Conservation (phyloP, 1,140 invertebrate genomes). For the Drosophila grimshawi region DNA sequence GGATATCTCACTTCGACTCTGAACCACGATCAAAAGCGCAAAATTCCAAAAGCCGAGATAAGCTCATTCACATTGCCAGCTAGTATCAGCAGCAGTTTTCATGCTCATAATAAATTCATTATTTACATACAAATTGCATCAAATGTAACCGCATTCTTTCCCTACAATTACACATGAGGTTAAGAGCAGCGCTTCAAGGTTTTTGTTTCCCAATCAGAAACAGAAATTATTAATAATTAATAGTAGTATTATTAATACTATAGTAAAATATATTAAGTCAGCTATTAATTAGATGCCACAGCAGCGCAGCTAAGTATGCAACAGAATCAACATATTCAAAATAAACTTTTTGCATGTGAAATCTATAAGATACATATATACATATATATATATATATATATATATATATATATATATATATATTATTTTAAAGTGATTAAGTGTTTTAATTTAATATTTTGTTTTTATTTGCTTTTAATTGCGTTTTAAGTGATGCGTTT, state of each 20-base stretch:
- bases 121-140: background rate
- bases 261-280: too few relatives aligned
- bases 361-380: slow-evolving; percentile 15
- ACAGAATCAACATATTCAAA: slow-evolving; percentile 20
- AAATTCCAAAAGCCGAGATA: slow-evolving; percentile 19
- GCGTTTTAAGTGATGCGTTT: slow-evolving; percentile 27
- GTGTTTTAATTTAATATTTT: slow-evolving; percentile 6
- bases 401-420: slow-evolving; percentile 14
- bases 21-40: slow-evolving; percentile 20
- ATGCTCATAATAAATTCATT: background rate
- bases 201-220: background rate
- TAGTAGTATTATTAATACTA: too few relatives aligned
- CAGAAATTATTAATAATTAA: too few relatives aligned
- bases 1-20: slow-evolving; percentile 38
- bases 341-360: background rate
- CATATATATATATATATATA: slow-evolving; percentile 11
- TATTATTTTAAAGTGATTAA: slow-evolving; percentile 19
- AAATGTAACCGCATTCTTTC: background rate
- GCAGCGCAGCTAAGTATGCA: slow-evolving; percentile 46
- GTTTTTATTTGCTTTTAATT: slow-evolving; percentile 34
- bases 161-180: background rate
- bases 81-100: background rate
- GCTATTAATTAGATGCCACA: background rate
- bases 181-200: background rate
- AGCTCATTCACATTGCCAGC: slow-evolving; percentile 11